phyloP scores from a whole-genome alignment of 1,140 invertebrate species.

The Palaemon carinicauda region DNA sequence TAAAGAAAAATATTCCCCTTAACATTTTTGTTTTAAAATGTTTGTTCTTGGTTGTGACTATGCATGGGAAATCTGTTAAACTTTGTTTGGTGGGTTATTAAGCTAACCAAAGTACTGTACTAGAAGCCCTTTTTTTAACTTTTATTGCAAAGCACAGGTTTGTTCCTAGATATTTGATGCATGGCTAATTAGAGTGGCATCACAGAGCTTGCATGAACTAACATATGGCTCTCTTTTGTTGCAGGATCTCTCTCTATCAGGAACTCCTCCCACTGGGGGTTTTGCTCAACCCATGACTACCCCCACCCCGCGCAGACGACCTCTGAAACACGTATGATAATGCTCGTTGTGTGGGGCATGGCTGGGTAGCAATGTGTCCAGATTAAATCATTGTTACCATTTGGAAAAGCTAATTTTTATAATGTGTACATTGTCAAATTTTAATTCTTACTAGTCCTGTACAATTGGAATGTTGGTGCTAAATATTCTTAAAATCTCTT shows the following conservation, averaged over 20 bases:
- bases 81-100: too few species aligned
- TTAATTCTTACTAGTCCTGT: not conserved
- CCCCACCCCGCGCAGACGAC: slow-evolving; percentile 46
- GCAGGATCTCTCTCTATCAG: slow-evolving; percentile 49
- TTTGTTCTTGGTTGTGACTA: too few species aligned
- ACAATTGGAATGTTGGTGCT: not conserved
- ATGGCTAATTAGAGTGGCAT: too few species aligned
- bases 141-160: too few species aligned
- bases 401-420: not conserved
- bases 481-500: not conserved
- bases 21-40: too few species aligned
- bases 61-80: too few species aligned
- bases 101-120: too few species aligned
- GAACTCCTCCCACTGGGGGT: slow-evolving; percentile 41
- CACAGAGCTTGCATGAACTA: slow-evolving; percentile 35
- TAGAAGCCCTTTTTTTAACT: too few species aligned
- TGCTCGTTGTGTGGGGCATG: not conserved
- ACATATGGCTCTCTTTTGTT: slow-evolving; percentile 37
- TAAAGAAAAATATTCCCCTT: too few species aligned
- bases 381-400: not conserved
- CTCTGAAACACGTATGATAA: slow-evolving; percentile 48
- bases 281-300: slow-evolving; percentile 51
- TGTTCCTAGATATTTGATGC: too few species aligned
- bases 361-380: not conserved
- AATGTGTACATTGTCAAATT: not conserved